phyloP scores from a whole-genome alignment of 1,140 invertebrate genomes.

The Lithobius niger region DNA sequence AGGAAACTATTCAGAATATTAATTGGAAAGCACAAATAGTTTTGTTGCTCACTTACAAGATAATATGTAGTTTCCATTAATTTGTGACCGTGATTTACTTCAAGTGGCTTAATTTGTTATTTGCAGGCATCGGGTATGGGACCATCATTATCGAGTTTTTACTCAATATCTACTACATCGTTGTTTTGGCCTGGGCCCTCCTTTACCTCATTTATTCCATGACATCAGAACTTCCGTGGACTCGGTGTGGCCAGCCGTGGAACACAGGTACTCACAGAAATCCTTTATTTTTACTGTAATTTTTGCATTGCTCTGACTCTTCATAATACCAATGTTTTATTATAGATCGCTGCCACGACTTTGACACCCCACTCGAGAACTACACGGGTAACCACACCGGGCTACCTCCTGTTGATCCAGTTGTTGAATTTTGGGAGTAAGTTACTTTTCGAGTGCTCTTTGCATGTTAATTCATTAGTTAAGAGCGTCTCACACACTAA shows the following conservation, averaged over 20 bases:
- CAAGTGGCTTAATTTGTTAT: background rate
- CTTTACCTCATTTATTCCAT: slow-evolving; percentile 95
- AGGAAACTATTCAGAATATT: too few relatives aligned
- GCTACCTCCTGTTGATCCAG: slow-evolving; percentile 6
- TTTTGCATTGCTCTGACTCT: background rate
- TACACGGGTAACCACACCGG: background rate
- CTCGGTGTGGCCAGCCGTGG: slow-evolving; percentile 86
- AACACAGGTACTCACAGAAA: slow-evolving; percentile 53
- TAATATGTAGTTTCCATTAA: background rate
- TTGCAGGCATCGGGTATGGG: slow-evolving; percentile 88
- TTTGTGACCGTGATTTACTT: background rate
- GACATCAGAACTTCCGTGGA: slow-evolving; percentile 77
- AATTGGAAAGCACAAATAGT: too few relatives aligned
- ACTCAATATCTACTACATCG: slow-evolving; percentile 99
- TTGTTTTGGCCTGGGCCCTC: slow-evolving; percentile 94
- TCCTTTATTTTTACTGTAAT: too few relatives aligned
- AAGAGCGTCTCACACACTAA: background rate
- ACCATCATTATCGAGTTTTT: slow-evolving; percentile 97
- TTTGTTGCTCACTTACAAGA: too few relatives aligned
- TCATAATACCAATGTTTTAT: background rate
- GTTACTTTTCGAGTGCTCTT: slow-evolving; percentile 7
- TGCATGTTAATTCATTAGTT: background rate
- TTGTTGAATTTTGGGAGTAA: slow-evolving; percentile 85
- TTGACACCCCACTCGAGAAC: background rate
- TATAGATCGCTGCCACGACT: background rate